These are phyloP conservation scores for Danio kyathit DNA, from an alignment of 2,797 vertebrate species.

Conservation along the genomic window DNA sequence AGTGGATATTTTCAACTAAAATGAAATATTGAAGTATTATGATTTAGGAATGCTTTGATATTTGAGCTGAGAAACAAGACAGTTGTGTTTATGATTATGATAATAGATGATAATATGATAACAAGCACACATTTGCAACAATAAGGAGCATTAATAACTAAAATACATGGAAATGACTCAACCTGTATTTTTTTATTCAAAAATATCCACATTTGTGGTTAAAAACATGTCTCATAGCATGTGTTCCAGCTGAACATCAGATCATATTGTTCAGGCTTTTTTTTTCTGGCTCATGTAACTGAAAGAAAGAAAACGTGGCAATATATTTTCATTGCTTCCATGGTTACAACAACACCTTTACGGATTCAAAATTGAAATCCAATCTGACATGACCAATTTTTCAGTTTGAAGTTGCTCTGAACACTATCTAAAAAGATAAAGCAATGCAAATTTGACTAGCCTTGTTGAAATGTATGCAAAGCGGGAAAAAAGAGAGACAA, in stretches of 20 bases:
- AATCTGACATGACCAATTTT: constrained; percentile 18
- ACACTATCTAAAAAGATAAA: constrained; percentile 23
- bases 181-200: not conserved
- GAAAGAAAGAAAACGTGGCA: not conserved
- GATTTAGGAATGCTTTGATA: no score
- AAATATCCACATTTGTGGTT: not conserved
- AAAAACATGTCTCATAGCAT: not conserved
- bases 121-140: not conserved
- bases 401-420: not conserved
- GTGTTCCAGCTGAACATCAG: not conserved
- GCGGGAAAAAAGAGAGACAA: constrained; percentile 6
- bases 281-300: not conserved
- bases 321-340: not conserved
- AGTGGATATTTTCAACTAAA: no score
- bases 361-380: constrained; percentile 12
- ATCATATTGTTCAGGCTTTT: not conserved
- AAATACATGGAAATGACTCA: not conserved
- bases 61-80: no score
- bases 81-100: not conserved
- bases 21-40: no score
- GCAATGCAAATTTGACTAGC: constrained; percentile 19
- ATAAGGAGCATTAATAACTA: not conserved
- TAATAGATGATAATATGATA: not conserved
- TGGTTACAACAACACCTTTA: not conserved
- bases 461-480: constrained; percentile 13